Evolutionary conservation across 2,888 invertebrate species (phyloP).

Genomic region (Adelognathus sp.): DNA sequence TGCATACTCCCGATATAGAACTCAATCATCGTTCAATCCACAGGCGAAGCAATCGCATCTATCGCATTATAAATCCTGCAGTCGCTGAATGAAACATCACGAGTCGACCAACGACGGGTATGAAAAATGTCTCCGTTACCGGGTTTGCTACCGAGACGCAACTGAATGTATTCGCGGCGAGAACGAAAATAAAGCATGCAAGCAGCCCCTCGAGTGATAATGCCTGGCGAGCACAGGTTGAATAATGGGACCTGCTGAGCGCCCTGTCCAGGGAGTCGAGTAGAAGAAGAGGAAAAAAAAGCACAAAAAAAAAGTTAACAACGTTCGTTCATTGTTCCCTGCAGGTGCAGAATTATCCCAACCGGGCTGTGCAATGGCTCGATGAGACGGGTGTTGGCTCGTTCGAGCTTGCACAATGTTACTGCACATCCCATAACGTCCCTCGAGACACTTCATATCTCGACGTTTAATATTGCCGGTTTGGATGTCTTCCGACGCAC

Average conservation of each 20-base stretch:
- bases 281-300: constrained; percentile 11
- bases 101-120: constrained; percentile 3
- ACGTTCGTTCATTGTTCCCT: constrained; percentile 40
- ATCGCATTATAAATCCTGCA: constrained; percentile 6
- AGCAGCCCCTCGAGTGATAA: constrained; percentile 38
- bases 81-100: constrained; percentile 3
- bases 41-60: background rate
- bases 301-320: constrained; percentile 14
- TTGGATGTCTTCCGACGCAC: background rate
- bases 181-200: constrained; percentile 31
- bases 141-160: background rate
- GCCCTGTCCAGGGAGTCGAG: constrained; percentile 28
- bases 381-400: constrained; percentile 20
- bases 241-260: constrained; percentile 48
- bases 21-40: background rate
- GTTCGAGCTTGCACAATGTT: background rate
- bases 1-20: background rate
- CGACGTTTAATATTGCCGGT: background rate
- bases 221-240: constrained; percentile 29
- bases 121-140: constrained; percentile 50
- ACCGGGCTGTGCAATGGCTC: constrained; percentile 21
- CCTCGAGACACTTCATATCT: background rate
- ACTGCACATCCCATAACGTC: background rate
- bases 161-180: constrained; percentile 17
- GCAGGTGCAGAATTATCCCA: constrained; percentile 31